phyloP scores from a whole-genome alignment of 35 echinoderm and acorn worm species.

The Ophiothrix spiculata region DNA sequence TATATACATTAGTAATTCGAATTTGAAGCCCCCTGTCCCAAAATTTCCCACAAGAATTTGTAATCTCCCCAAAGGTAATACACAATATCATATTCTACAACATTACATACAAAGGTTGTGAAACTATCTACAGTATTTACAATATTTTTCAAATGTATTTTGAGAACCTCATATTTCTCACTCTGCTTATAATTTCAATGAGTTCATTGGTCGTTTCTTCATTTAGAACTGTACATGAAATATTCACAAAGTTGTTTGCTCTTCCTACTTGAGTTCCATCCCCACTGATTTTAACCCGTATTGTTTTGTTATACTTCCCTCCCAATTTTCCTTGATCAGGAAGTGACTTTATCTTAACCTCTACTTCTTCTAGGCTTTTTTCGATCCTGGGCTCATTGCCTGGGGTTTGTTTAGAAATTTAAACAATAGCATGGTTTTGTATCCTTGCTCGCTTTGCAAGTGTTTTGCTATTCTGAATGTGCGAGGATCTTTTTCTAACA shows the following conservation, averaged over 20 bases:
- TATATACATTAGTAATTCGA: slow-evolving; percentile 50
- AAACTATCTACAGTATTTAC: slow-evolving; percentile 37
- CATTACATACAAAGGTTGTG: not conserved
- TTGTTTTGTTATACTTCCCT: not conserved
- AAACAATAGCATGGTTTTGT: too few species aligned
- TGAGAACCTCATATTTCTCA: slow-evolving; percentile 46
- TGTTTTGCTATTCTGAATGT: too few species aligned
- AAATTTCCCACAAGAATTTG: slow-evolving; percentile 54
- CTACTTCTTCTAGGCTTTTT: not conserved
- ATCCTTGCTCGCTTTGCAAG: too few species aligned
- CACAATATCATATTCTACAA: slow-evolving; percentile 17
- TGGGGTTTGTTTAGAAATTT: too few species aligned
- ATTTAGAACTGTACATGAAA: slow-evolving; percentile 46
- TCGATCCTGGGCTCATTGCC: not conserved
- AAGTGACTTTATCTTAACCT: not conserved
- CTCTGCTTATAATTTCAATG: slow-evolving; percentile 8
- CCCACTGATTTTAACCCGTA: slow-evolving; percentile 34
- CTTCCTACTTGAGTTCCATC: slow-evolving; percentile 45
- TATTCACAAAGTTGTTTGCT: slow-evolving; percentile 36
- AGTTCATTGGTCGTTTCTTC: slow-evolving; percentile 45
- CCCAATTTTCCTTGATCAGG: not conserved
- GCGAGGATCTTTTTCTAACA: too few species aligned
- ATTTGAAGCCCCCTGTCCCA: slow-evolving; percentile 39
- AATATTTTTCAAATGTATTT: slow-evolving; percentile 24
- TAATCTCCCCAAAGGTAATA: slow-evolving; percentile 40